Evolutionary conservation across 2,888 invertebrate genomes (phyloP), one percentile per base, ranked within the genome.

Genomic region (Agriopis leucophaearia): DNA sequence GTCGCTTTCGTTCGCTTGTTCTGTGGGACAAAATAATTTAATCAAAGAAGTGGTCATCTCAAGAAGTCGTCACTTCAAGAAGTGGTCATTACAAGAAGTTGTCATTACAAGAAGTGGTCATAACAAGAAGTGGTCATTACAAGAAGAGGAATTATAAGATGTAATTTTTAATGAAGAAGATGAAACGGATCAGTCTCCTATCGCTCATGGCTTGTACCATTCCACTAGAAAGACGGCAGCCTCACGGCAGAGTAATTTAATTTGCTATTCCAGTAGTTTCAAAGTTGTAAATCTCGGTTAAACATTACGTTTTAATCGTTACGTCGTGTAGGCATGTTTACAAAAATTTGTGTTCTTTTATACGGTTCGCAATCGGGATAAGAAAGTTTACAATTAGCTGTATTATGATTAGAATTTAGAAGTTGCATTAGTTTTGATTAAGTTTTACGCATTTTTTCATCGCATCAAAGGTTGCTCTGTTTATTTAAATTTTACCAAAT

Each of bases 241-340:
- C 56, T 9, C 16, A 54, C 54, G 54, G 57, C 36, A 57, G 57
- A 66, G 52, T 57, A 47, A 67, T 51, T 47, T 48, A 52, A 58
- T 63, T 67, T 54, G 16, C 36, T 52, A 67, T 54, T 58, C 42
- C 57, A 58, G 59, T 47, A 62, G 10, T 58, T 67, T 67, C 62
- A 66, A 45, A 61, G 61, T 42, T 54, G 59, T 61, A 38, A 61
- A 51, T 27, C 8, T 61, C 10, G 5, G 57, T 57, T 47, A 66
- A 61, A 47, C 52, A 47, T 66, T 62, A 66, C 62, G 62, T 66
- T 62, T 47, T 54, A 16, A 61, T 45, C 47, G 50, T 61, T 56
- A 56, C 56, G 36, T 61, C 51, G 51, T 47, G 51, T 62, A 12
- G 18, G 16, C 40, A n/a, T 42, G 15, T 8, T 10, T 12, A 7